A percentile compares a stretch with the other conserved stretches of the same genome.
phyloP scores from a whole-genome alignment of 2,888 invertebrate species.

The Lepidonotus clava region DNA sequence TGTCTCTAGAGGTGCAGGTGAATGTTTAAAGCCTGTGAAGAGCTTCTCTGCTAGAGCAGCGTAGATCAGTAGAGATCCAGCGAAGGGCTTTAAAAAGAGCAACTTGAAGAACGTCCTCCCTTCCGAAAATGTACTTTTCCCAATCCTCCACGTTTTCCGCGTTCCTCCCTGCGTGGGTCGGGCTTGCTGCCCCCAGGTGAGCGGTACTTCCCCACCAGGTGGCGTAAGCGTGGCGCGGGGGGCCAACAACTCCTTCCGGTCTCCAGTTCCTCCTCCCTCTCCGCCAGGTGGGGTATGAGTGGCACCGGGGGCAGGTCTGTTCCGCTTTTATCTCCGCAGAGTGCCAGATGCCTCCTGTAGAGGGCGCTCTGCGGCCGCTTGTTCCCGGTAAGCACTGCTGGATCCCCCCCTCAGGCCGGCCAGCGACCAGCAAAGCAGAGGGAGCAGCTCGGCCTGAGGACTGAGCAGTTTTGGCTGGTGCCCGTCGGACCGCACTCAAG shows the following conservation, averaged over 20 bases:
- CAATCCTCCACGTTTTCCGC: too few relatives aligned
- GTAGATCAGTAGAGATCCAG: too few relatives aligned
- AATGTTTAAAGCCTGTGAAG: too few relatives aligned
- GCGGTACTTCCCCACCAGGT: neutral
- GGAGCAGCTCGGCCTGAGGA: neutral
- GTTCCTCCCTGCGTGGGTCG: neutral
- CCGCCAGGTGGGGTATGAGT: conserved; percentile 23
- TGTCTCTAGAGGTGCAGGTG: too few relatives aligned
- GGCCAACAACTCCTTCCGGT: conserved; percentile 7
- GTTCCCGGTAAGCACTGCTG: neutral
- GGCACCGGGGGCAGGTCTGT: neutral
- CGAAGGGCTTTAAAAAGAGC: too few relatives aligned
- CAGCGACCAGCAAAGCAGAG: too few relatives aligned
- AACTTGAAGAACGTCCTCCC: too few relatives aligned
- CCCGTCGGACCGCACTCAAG: neutral
- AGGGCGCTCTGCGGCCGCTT: neutral
- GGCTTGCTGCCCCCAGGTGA: neutral
- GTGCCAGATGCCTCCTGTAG: neutral
- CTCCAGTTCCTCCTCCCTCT: neutral
- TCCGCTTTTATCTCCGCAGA: neutral
- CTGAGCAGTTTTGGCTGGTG: neutral
- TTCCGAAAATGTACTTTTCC: too few relatives aligned
- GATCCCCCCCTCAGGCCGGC: neutral
- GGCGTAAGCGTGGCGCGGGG: neutral
- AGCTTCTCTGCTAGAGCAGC: too few relatives aligned